Conservation (phyloP, 2,888 invertebrate species). For the Dasysyrphus tricinctus region DNA sequence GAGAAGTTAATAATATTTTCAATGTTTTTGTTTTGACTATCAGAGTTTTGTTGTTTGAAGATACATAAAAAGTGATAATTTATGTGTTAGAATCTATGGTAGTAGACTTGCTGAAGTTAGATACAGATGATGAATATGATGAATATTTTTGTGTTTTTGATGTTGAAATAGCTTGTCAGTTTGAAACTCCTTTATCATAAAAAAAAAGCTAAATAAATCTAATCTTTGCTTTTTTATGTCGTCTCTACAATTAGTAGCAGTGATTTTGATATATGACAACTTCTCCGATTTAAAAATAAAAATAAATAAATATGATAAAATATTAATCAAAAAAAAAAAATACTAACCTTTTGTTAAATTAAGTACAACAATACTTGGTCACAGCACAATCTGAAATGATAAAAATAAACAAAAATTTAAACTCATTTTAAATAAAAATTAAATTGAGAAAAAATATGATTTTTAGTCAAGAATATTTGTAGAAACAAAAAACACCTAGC, state of each 20-base stretch:
- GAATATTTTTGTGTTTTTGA: not conserved
- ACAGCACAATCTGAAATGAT: constrained; percentile 14
- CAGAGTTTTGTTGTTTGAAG: not conserved
- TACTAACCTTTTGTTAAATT: not conserved
- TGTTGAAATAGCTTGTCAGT: not conserved
- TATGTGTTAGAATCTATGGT: not conserved
- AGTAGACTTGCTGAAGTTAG: not conserved
- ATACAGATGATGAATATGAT: not conserved
- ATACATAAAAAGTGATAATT: not conserved
- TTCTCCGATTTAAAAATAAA: no score
- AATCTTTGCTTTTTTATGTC: no score
- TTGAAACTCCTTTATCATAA: not conserved
- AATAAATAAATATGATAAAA: no score
- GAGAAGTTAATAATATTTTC: not conserved
- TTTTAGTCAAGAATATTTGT: not conserved
- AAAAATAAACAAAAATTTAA: not conserved
- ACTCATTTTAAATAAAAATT: not conserved
- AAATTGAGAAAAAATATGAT: not conserved
- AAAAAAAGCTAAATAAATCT: no score
- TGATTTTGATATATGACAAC: no score
- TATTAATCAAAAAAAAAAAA: not conserved
- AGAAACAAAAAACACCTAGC: no score
- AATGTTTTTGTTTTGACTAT: not conserved
- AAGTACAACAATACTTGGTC: not conserved
- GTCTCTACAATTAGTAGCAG: no score